Evolutionary conservation across 2,113 vertebrate genomes (phyloP), one percentile per base, ranked within the genome.

Genomic region (Mohoua ochrocephala): DNA sequence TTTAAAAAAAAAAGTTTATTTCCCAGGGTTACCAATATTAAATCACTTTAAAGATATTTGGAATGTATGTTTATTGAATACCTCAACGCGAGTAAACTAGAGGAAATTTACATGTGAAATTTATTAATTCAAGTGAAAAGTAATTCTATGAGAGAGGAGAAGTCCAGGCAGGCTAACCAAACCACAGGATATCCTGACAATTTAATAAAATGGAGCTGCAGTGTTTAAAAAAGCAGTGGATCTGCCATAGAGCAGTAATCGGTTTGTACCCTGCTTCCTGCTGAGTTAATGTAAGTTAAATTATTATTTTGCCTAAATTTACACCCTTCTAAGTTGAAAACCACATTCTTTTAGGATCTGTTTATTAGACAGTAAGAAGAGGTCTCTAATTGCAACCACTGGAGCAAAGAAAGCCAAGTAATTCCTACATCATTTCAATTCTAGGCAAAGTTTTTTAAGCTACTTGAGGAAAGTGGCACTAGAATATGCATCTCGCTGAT

Each of bases 261-360:
- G 20, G 39, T 95, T 96, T 97, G 91, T 71, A 91, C 78, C 60
- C 85, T 70, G 94, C 92, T 97, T 97, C 97, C 97, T 96, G 95
- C 97, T 97, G 98, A 75, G 97, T 93, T 98, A 98, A 97, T 97
- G 92, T 89, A 95, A 96, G 65, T 92, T 97, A 97, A 98, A 98
- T 98, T 97, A 97, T 95, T 98, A 97, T 98, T 98, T 98, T 98
- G 93, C 94, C 97, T 95, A 95, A 92, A 97, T 96, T 96, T 95
- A 96, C 73, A 18, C 89, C 65, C 94, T 94, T 97, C 52, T 91
- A 89, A 91, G 90, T 70, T 96, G 81, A 95, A 97, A 97, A 95
- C 60, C 84, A 94, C 76, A 63, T 75, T 95, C 75, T 95, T 92
- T 91, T 87, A 94, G 94, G 53, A 95, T 97, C 71, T 94, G 87